phyloP scores from a whole-genome alignment of 2,797 vertebrate species.

The Xyrichtys novacula region DNA sequence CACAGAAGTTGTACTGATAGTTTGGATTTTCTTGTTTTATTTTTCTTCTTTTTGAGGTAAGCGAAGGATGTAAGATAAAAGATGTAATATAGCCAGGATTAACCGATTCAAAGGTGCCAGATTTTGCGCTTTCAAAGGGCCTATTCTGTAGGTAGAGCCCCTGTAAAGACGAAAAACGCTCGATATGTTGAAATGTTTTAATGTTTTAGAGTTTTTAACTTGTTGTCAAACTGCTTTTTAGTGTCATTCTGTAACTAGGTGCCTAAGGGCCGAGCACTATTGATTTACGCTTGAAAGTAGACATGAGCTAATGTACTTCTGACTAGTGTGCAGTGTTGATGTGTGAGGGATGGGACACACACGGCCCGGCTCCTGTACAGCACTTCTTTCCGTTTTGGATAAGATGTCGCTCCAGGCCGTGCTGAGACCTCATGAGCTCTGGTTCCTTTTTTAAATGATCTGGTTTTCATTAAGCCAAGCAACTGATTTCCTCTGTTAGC shows the following conservation, averaged over 20 bases:
- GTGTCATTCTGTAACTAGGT: constrained; percentile 79
- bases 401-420: constrained; percentile 7
- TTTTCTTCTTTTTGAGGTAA: constrained; percentile 74
- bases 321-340: constrained; percentile 73
- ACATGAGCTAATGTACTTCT: constrained; percentile 75
- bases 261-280: constrained; percentile 78
- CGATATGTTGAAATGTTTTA: constrained; percentile 75
- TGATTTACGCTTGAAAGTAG: constrained; percentile 81
- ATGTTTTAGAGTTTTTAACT: constrained; percentile 79
- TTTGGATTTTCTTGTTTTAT: constrained; percentile 63
- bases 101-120: constrained; percentile 90
- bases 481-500: constrained; percentile 54
- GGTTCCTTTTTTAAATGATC: constrained; percentile 39
- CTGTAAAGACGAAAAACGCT: constrained; percentile 73
- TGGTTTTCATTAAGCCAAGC: constrained; percentile 66
- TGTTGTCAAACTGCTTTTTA: constrained; percentile 80
- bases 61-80: constrained; percentile 83
- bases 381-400: constrained; percentile 40
- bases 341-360: constrained; percentile 70
- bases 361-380: constrained; percentile 50
- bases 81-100: constrained; percentile 82
- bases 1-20: constrained; percentile 79
- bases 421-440: constrained; percentile 13
- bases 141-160: constrained; percentile 64
- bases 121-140: constrained; percentile 77